Base-by-base conservation (phyloP, 1,140 invertebrate genomes). In the Philopotamus ludificatus region DNA sequence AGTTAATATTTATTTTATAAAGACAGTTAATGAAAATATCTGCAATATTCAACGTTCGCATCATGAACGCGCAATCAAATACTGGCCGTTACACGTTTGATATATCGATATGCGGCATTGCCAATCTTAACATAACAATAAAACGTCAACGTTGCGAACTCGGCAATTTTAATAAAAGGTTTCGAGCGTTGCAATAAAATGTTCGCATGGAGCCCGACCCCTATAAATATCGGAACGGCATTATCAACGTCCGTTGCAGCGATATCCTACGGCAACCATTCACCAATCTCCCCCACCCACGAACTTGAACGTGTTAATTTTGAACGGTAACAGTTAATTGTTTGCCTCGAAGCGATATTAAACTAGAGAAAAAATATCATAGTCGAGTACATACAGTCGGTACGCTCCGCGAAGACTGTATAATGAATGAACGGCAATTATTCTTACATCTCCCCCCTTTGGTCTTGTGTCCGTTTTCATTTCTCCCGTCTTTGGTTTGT, bases 391-490 rank as follows among this genome's bases (percentile, higher is more conserved):
- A 18, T 18, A 20, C 15, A 26, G 1, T 21, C 15, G n/a, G 10
- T 28, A 16, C 23, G 25, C 34, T 57, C 58, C 60, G 72, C 65
- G 71, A 70, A 72, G 74, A 74, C 73, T 76, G 74, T 73, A 76
- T 76, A 75, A 76, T 77, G 70, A 74, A 76, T 76, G 73, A 73
- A 72, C 71, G 50, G 72, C 74, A 76, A 77, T 77, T 76, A 77
- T 76, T 77, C 71, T 73, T 73, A 73, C 71, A 73, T 76, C 66
- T 66, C 66, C 66, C 59, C 54, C 64, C 70, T 61, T 63, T 60
- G 66, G 60, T 70, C 60, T 50, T 51, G 49, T 72, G 62, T 65
- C 50, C 42, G 16, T 54, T 64, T 65, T 68, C 54, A 50, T 65
- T 69, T 53, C 50, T 57, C 59, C 58, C 58, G n/a, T 39, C 18